Evolutionary conservation across 2,888 invertebrate genomes (phyloP), one percentile per base, ranked within the genome.

Genomic region (Campoplex capitator): DNA sequence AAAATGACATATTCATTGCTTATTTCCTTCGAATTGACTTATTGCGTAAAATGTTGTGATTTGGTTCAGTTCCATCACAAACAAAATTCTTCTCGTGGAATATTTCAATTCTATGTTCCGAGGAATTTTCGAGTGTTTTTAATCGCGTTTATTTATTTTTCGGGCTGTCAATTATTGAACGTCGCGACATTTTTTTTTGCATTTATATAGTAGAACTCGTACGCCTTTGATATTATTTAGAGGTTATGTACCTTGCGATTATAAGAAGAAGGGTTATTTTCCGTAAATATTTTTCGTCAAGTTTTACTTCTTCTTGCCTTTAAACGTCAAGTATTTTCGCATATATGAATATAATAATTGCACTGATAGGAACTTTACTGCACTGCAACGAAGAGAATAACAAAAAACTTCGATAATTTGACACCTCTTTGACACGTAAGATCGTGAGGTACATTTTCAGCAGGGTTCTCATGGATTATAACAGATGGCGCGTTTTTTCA

Each of bases 371-470:
- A 11, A 48, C 28, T 51, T 65, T 68, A 68, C 13, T 73, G 35
- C 35, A 38, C 8, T 7, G 18, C 32, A 7, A 71, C 13, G 16
- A 51, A 13, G 7, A 28, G 38, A 42, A 81, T 73, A 62, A 73
- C 48, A 35, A 71, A 38, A 28, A 51, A 51, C 16, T 51, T 45
- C 65, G 73, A 73, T 42, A 45, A 58, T 74, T 48, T 70, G 70
- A 83, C 83, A 76, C 70, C 75, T 82, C 75, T 75, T 35, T 76
- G 76, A 83, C 76, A 83, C 82, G 82, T 83, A 83, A 70, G 82
- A 83, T 68, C 65, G 73, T 70, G 23, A 28, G 35, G 35, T 56
- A 51, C 23, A 78, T 68, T 67, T 23, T 78, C 42, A 16, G 0
- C 23, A 42, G 13, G 28, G 48, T 76, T 65, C 48, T 76, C 58